phyloP scores from a whole-genome alignment of 2,797 vertebrate species.

The Rhynchotus rufescens region DNA sequence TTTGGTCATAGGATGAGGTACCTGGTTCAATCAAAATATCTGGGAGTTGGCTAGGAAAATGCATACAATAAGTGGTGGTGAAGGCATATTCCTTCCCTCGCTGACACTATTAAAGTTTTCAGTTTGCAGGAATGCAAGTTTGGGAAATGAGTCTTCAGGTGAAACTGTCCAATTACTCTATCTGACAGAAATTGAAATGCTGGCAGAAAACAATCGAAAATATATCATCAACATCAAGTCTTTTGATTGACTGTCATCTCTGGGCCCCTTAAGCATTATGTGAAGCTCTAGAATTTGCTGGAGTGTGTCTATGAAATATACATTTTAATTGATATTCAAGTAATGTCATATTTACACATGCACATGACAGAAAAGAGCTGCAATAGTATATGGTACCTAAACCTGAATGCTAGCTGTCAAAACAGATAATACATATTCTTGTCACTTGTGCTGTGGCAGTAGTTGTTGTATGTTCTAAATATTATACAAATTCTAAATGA shows the following conservation, averaged over 20 bases:
- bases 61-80: neutral
- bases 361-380: neutral
- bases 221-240: neutral
- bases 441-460: neutral
- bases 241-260: neutral
- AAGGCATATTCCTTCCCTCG: neutral
- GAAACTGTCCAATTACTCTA: conserved; percentile 4
- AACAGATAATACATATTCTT: neutral
- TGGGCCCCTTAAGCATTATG: neutral
- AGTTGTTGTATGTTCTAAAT: neutral
- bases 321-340: neutral
- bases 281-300: neutral
- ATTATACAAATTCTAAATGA: neutral
- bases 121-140: conserved; percentile 7
- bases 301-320: neutral
- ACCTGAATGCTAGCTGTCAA: neutral
- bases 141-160: neutral
- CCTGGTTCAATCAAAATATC: neutral
- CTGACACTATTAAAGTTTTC: neutral
- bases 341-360: neutral
- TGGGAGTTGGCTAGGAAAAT: neutral
- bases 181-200: neutral
- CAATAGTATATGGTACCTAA: neutral
- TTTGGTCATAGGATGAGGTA: neutral
- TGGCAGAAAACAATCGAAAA: neutral